phyloP scores from a whole-genome alignment of 2,888 invertebrate genomes.

The Aquatica leii region DNA sequence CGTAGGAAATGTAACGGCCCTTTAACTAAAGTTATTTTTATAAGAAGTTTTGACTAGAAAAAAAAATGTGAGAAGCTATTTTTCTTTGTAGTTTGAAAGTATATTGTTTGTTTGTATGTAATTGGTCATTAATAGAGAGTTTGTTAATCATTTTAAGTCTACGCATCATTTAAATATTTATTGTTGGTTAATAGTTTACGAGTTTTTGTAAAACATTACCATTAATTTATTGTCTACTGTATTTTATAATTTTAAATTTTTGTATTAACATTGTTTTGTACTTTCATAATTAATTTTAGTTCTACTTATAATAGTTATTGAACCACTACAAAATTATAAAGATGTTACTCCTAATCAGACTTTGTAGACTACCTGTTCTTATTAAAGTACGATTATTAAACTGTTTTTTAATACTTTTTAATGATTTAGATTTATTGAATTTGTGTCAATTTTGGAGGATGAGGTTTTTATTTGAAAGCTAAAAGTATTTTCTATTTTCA shows the following conservation, averaged over 20 bases:
- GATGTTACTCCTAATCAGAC: not conserved
- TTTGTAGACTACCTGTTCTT: conserved; percentile 16
- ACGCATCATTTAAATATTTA: not conserved
- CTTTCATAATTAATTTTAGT: not conserved
- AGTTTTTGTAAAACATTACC: not conserved
- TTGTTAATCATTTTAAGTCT: not conserved
- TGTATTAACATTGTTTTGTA: not conserved
- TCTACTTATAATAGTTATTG: not conserved
- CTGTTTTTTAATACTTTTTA: too few relatives aligned
- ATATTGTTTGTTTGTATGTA: not conserved
- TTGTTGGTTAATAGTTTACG: not conserved
- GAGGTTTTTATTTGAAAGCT: too few relatives aligned
- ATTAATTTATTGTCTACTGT: conserved; percentile 5
- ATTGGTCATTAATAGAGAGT: not conserved
- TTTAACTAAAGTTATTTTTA: conserved; percentile 23
- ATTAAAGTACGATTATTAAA: not conserved
- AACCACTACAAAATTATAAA: not conserved
- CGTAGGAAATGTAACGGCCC: conserved; percentile 10
- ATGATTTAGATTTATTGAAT: too few relatives aligned
- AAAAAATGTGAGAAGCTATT: not conserved
- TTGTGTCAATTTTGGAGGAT: too few relatives aligned
- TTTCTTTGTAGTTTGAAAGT: not conserved
- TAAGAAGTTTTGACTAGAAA: conserved; percentile 13
- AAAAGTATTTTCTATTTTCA: too few relatives aligned
- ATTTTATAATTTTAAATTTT: conserved; percentile 5